Percentiles rank a stretch among this genome's conserved stretches.
Evolutionary conservation across 2,888 invertebrate genomes (phyloP).

Genomic region (Phyto melanocephala): DNA sequence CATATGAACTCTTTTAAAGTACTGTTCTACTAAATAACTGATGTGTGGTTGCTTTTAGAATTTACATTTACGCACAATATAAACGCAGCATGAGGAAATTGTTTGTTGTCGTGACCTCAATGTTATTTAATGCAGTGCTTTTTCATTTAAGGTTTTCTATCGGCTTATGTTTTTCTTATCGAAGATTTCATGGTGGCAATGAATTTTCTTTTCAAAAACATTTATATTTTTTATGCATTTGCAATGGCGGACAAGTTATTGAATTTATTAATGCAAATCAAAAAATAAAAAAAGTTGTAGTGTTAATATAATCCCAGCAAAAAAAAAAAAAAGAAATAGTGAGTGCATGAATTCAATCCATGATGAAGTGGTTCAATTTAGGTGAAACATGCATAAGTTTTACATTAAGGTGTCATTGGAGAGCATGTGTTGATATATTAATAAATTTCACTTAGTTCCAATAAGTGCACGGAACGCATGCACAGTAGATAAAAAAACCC

Average conservation of each 20-base stretch:
- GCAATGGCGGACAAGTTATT: background rate
- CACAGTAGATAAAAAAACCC: too few species aligned
- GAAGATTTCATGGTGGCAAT: slow-evolving; percentile 39
- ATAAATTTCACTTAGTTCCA: too few species aligned
- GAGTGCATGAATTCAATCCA: too few species aligned
- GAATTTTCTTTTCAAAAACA: slow-evolving; percentile 5
- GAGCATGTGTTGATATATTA: too few species aligned
- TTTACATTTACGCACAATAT: slow-evolving; percentile 38
- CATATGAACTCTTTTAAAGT: background rate
- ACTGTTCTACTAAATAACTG: slow-evolving; percentile 4
- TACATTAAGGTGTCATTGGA: too few species aligned
- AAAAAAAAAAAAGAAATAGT: too few species aligned
- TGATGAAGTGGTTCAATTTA: too few species aligned
- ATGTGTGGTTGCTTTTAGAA: slow-evolving; percentile 13
- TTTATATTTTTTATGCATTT: background rate
- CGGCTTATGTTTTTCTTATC: slow-evolving; percentile 39
- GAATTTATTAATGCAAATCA: too few species aligned
- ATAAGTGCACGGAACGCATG: too few species aligned
- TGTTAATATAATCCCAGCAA: too few species aligned
- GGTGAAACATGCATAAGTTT: too few species aligned
- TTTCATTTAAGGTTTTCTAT: slow-evolving; percentile 29
- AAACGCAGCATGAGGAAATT: slow-evolving; percentile 56
- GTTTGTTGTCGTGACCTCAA: slow-evolving; percentile 53
- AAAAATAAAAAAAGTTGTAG: too few species aligned
- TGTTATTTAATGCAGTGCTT: slow-evolving; percentile 43